phyloP scores from a whole-genome alignment of 2,888 invertebrate genomes.

The Drosophila kuntzei region DNA sequence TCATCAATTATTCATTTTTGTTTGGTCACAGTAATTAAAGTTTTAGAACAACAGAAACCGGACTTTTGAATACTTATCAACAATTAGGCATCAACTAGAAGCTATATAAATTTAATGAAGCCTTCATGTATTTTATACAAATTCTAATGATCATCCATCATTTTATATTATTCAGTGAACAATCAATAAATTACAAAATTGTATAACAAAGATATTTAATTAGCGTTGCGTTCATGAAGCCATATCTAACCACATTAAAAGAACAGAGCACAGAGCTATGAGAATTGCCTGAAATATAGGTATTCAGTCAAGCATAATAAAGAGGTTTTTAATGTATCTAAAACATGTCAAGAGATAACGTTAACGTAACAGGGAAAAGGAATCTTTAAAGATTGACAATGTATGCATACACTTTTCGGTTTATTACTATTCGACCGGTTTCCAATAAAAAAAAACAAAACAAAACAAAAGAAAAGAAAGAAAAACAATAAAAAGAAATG shows the following conservation, averaged over 20 bases:
- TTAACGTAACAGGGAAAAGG: constrained; percentile 25
- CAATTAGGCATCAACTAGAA: constrained; percentile 3
- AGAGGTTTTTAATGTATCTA: constrained; percentile 21
- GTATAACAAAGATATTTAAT: constrained; percentile 25
- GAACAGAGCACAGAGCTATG: background rate
- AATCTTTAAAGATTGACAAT: constrained; percentile 17
- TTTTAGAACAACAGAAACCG: constrained; percentile 9
- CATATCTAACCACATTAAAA: constrained; percentile 2
- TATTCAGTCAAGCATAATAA: constrained; percentile 23
- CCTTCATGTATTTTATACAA: constrained; percentile 19
- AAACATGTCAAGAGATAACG: constrained; percentile 33
- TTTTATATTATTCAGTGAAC: background rate
- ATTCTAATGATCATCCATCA: constrained; percentile 21
- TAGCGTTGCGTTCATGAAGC: constrained; percentile 5
- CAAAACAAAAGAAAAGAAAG: background rate
- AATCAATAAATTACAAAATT: background rate
- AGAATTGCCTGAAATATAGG: background rate
- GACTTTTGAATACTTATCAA: constrained; percentile 13
- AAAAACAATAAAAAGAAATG: constrained; percentile 20
- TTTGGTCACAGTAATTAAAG: background rate
- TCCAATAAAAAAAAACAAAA: constrained; percentile 18
- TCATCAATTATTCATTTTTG: constrained; percentile 1
- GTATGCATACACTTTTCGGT: constrained; percentile 35
- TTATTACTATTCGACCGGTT: constrained; percentile 47
- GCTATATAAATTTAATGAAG: constrained; percentile 13